These are phyloP conservation scores for Silurus asotus DNA, from an alignment of 2,113 vertebrate genomes.

Conservation along the genomic window DNA sequence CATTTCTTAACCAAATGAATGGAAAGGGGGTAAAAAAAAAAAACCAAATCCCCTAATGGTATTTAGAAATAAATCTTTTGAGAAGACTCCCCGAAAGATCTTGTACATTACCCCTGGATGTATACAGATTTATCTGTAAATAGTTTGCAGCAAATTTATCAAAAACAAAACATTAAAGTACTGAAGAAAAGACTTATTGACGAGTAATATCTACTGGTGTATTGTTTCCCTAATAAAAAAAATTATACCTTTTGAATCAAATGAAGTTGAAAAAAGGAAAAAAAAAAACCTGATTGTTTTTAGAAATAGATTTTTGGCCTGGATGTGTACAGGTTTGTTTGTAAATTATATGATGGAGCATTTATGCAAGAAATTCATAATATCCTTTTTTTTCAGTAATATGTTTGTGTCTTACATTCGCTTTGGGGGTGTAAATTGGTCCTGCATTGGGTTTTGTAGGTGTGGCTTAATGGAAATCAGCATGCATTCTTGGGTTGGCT, in stretches of 20 bases:
- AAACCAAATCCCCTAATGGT: too few species aligned
- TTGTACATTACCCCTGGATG: not conserved
- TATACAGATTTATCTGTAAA: not conserved
- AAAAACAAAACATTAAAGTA: too few species aligned
- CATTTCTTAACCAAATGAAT: too few species aligned
- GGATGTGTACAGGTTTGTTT: not conserved
- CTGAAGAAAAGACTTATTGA: too few species aligned
- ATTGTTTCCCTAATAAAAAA: too few species aligned
- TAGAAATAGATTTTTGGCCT: not conserved
- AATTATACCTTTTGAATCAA: too few species aligned
- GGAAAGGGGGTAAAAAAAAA: too few species aligned
- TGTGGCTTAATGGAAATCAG: not conserved
- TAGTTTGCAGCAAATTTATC: not conserved
- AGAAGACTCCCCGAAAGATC: not conserved
- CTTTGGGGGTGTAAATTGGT: not conserved
- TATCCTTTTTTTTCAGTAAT: not conserved
- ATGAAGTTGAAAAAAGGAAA: too few species aligned
- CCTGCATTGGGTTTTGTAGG: not conserved
- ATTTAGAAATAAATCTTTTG: too few species aligned
- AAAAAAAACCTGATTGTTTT: too few species aligned
- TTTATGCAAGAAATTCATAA: not conserved
- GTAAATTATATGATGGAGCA: not conserved
- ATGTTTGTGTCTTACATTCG: not conserved
- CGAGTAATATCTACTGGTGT: too few species aligned
- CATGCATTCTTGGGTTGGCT: not conserved